phyloP scores from a whole-genome alignment of 2,888 invertebrate genomes.

The Tipula confusa region DNA sequence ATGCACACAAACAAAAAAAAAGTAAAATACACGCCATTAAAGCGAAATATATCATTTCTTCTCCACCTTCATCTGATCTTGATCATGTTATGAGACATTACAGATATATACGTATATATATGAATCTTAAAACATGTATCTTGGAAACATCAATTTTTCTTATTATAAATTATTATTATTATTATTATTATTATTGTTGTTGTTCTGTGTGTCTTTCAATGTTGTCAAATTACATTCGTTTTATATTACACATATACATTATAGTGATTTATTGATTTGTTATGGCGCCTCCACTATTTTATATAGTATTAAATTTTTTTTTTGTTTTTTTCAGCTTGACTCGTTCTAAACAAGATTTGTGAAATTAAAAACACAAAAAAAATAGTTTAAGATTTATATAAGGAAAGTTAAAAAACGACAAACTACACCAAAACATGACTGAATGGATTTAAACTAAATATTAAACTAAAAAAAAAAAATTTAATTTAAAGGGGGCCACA shows the following conservation, averaged over 20 bases:
- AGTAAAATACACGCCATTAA: not conserved
- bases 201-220: not conserved
- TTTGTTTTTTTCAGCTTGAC: not conserved
- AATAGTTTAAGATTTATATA: not conserved
- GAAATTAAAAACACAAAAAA: not conserved
- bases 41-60: conserved; percentile 14
- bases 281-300: conserved; percentile 16
- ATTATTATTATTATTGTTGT: not conserved
- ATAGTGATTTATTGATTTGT: conserved; percentile 14
- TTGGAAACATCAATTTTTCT: conserved; percentile 16
- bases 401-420: not conserved
- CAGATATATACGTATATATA: not conserved
- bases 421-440: not conserved
- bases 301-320: not conserved
- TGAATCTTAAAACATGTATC: not conserved
- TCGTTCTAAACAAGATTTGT: not conserved
- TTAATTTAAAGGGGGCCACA: not conserved
- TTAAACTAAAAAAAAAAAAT: no score
- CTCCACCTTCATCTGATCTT: conserved; percentile 20
- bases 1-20: not conserved
- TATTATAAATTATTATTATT: conserved; percentile 25
- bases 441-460: not conserved
- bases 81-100: conserved; percentile 25
- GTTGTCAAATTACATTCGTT: conserved; percentile 16
- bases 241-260: not conserved